Base-by-base conservation (phyloP, 2,888 invertebrate species). In the Artemia sp. region DNA sequence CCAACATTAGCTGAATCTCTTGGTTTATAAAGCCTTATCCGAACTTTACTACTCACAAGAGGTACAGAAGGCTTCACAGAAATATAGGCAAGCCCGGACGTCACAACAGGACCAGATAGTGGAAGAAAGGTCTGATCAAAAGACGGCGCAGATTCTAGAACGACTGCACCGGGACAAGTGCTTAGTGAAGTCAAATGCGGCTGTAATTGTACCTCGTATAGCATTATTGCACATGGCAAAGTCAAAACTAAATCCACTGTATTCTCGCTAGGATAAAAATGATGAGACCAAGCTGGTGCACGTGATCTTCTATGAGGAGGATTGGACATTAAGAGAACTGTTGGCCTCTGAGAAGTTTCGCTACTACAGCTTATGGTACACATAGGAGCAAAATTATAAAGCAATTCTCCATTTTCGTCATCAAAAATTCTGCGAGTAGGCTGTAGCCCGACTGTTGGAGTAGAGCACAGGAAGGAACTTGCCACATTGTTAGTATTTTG, bases 221-320 rank as follows among this genome's bases (percentile, higher is more conserved):
- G 81, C 73, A 91, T 81, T 75, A 92, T 86, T 14, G 93, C 92
- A 77, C 91, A 92, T 0, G 94, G 94, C 75, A 95, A 80, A 38
- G 87, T 85, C 69, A 95, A 83, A 8, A 88, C 88, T 67, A 95
- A 82, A 78, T 94, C 92, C 0, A 94, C 87, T 80, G 89, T 90
- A 58, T 88, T 87, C 79, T 93, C 92, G 74, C 86, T 85, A 51
- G 90, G 90, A 80, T 91, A 92, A 81, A 92, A 95, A 81, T 94
- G 91, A 80, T 94, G 93, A 51, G 90, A 89, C 94, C 94, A 95
- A n/a, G 92, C 88, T 7, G 94, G 89, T 1, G 90, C 89, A 71
- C 93, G 84, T 38, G 92, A 89, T 64, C 94, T 82, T 66, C 92
- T 83, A 76, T 90, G 89, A 5, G 91, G 87, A 0, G 90, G 87